Evolutionary conservation across 2,797 vertebrate genomes (phyloP).

Genomic region (Anisognathus igniventris): DNA sequence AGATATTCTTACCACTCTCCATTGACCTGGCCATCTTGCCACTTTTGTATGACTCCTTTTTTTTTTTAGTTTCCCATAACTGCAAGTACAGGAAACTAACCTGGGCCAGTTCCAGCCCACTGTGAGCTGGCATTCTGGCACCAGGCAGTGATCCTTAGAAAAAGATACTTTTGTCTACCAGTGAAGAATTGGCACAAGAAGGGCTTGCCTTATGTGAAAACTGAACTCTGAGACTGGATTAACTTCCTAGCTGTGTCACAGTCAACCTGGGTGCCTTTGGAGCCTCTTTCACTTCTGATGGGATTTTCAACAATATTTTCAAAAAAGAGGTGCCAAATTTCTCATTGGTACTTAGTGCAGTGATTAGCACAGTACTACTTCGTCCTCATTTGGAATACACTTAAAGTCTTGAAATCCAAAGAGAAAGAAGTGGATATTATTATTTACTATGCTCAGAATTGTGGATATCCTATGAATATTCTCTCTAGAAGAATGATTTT

Average conservation of each 20-base stretch:
- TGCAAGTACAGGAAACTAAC: background rate
- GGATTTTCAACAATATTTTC: background rate
- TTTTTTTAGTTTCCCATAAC: background rate
- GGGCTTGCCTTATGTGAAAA: background rate
- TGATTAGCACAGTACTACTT: background rate
- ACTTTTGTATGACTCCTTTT: background rate
- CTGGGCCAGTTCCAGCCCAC: accelerated
- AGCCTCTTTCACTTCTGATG: background rate
- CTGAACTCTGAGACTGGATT: background rate
- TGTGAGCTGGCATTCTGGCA: background rate
- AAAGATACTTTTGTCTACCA: background rate
- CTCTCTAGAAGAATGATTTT: background rate
- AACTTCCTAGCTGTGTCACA: background rate
- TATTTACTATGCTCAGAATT: background rate
- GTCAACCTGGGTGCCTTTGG: background rate
- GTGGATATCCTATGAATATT: background rate
- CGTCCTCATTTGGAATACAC: background rate
- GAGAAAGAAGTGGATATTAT: background rate
- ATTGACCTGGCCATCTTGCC: background rate
- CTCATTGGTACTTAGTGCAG: background rate
- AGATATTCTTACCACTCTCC: background rate
- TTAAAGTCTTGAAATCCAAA: background rate
- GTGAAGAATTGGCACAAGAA: background rate
- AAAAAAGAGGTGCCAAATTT: background rate
- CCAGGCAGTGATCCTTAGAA: background rate